Evolutionary conservation across 1,140 invertebrate genomes (phyloP), one percentile per base, ranked within the genome.

Genomic region (Drosophila quadrilineata): DNA sequence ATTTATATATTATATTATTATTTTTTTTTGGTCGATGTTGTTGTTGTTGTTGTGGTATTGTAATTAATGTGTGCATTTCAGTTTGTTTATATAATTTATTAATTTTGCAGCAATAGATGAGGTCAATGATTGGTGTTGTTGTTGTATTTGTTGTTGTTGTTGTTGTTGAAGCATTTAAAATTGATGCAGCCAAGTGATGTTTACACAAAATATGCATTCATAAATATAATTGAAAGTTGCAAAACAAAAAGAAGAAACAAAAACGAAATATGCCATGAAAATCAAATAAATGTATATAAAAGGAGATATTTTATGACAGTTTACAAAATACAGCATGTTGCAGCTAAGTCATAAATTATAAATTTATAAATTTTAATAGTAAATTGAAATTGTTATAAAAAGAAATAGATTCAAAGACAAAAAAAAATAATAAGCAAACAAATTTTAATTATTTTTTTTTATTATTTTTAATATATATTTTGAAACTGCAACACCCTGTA

Each of bases 51-150:
- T 63, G 68, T 38, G 57, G 53, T 45, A 49, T 59, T 56, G 56
- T 56, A 70, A 73, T 70, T 73, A 73, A 70, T 71, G 67, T 68
- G 56, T 35, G 56, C 40, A 57, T 57, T 45, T 35, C 49, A 52
- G 48, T 24, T 56, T 49, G 38, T 66, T 52, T 43, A 33, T 52
- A 19, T 50, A 9, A 59, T 59, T 53, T 31, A 26, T 43, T 41
- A 24, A 43, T 48, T 48, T 46, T 54, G 46, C 58, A 45, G 63
- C 58, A 53, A 49, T 52, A 60, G 24, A 56, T 54, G 46, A 36
- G 12, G 41, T n/a, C n/a, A n/a, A n/a, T n/a, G n/a, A n/a, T 58
- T 53, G 68, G 31, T 38, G 48, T 66, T 59, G 43, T 45, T 50
- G 24, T 57, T 49, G 38, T 48, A 21, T n/a, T 33, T 29, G 28